phyloP scores from a whole-genome alignment of 2,888 invertebrate genomes.

The Lochmaea capreae region DNA sequence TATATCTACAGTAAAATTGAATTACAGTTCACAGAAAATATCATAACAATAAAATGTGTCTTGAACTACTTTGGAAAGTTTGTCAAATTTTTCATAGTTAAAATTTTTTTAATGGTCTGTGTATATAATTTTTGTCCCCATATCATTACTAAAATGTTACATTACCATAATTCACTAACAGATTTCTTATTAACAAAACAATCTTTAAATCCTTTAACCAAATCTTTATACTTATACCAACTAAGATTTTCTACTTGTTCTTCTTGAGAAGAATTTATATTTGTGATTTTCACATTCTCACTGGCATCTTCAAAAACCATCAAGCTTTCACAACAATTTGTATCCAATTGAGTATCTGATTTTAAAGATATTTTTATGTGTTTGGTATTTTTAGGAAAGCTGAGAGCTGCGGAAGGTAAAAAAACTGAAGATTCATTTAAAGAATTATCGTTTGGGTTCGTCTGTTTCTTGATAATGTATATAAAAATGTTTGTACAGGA shows the following conservation, averaged over 20 bases:
- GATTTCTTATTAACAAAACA: slow-evolving; percentile 69
- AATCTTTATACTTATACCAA: slow-evolving; percentile 70
- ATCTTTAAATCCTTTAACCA: slow-evolving; percentile 72
- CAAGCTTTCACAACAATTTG: slow-evolving; percentile 59
- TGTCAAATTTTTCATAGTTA: too few relatives aligned
- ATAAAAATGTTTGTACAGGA: slow-evolving; percentile 56
- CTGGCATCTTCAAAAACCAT: slow-evolving; percentile 54
- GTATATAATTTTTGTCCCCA: too few relatives aligned
- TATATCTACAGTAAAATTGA: too few relatives aligned
- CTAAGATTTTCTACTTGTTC: slow-evolving; percentile 45
- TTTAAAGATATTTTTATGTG: slow-evolving; percentile 55
- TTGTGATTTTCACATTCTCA: not conserved
- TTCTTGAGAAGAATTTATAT: slow-evolving; percentile 19
- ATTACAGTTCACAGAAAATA: too few relatives aligned
- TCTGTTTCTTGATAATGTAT: slow-evolving; percentile 48
- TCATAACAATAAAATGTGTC: too few relatives aligned
- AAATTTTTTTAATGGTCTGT: too few relatives aligned
- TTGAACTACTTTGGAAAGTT: too few relatives aligned
- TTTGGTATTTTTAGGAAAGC: slow-evolving; percentile 51
- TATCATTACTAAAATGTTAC: too few relatives aligned
- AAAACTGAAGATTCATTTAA: slow-evolving; percentile 58
- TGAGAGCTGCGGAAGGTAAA: slow-evolving; percentile 59
- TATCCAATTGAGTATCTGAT: slow-evolving; percentile 46
- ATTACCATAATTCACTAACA: slow-evolving; percentile 68
- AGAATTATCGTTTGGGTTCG: slow-evolving; percentile 5